Base-by-base conservation (phyloP, 2,113 vertebrate genomes). In the Myiagra hebetior region DNA sequence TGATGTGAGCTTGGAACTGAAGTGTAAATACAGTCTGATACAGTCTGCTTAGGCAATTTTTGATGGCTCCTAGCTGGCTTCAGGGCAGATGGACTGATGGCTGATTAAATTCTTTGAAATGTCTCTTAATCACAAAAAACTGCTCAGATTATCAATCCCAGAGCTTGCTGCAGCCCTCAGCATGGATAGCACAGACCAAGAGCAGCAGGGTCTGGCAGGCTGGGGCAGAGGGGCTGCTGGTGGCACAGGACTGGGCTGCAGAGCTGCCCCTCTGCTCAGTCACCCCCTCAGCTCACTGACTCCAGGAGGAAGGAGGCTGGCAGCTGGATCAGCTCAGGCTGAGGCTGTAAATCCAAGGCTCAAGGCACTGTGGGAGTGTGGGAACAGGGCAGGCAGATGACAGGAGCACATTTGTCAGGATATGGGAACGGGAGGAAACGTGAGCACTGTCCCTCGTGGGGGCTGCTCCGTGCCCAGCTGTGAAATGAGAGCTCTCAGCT, bases 171-270 rank as follows among this genome's bases (percentile, higher is more conserved):
- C 84, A 64, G 57, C 80, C 30, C 52, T 68, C 59, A 5, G 20
- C 44, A 15, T 0, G 15, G 69, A 8, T 0, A 22, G 49, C 2
- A 1, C 14, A 12, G 77, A 42, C 3, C 73, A 69, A 37, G 46
- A 91, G 5, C 1, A 17, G 11, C 28, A 80, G n/a, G 4, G 2
- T 2, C 4, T 6, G 35, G 28, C 17, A 5, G 53, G 39, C 35
- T 42, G 68, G 59, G 49, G 13, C 56, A 63, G 7, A 55, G 44
- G 47, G 27, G 37, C 52, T 41, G 3, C 62, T 35, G 70, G 9
- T 16, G 76, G 56, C 56, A 42, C 64, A 55, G 53, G 30, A 7
- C 55, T 27, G 2, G 6, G 41, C 60, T 62, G 55, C 55, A 69
- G 52, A 46, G 10, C 47, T 56, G 55, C 44, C 46, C 11, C 72